Percentiles rank a stretch among this genome's conserved stretches.
Evolutionary conservation across 2,113 vertebrate genomes (phyloP).

Genomic region (Ophthalmolycus amberensis): DNA sequence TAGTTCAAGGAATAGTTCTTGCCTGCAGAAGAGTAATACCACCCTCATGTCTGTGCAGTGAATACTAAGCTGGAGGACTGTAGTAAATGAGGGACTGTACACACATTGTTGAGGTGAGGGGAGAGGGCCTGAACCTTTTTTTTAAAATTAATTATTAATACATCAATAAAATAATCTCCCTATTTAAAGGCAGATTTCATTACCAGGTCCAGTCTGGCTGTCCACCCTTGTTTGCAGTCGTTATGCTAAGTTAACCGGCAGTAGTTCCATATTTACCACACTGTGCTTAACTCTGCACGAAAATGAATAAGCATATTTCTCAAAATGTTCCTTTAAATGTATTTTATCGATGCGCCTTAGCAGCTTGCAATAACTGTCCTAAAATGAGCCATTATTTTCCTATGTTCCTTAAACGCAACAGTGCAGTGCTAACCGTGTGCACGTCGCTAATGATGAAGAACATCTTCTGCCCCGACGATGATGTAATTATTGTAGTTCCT

Average conservation of each 20-base stretch:
- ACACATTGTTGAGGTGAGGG: not conserved
- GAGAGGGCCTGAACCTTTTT: not conserved
- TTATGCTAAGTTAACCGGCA: not conserved
- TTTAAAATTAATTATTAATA: not conserved
- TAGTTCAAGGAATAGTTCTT: not conserved
- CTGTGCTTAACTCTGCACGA: not conserved
- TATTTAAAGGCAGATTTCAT: not conserved
- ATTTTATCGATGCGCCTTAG: not conserved
- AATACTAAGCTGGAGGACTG: not conserved
- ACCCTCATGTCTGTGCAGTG: not conserved
- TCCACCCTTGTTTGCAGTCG: not conserved
- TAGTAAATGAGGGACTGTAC: not conserved
- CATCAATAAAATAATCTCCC: not conserved
- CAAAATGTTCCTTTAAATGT: not conserved
- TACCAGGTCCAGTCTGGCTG: not conserved
- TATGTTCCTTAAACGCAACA: not conserved
- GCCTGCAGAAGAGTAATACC: not conserved
- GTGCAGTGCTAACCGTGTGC: not conserved
- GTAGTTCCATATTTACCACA: not conserved
- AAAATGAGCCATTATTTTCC: not conserved
- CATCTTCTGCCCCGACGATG: not conserved
- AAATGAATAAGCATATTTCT: not conserved
- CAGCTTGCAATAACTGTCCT: not conserved
- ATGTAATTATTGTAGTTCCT: not conserved
- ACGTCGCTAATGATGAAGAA: not conserved